Evolutionary conservation across 2,888 invertebrate species (phyloP).

Genomic region (Aquatica leii): DNA sequence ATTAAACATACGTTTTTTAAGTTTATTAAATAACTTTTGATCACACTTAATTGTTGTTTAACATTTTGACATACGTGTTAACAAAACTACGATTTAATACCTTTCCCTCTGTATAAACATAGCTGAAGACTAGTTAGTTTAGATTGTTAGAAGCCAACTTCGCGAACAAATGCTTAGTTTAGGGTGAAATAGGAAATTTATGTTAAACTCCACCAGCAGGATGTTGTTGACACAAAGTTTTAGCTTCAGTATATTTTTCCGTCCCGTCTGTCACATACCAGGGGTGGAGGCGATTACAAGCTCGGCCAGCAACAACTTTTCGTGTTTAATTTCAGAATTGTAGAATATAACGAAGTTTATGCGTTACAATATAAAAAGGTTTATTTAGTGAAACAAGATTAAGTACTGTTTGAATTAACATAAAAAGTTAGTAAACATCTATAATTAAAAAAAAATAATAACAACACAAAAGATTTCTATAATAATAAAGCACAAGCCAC

Average conservation of each 20-base stretch:
- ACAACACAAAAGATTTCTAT: too few species aligned
- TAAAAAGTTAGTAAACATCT: too few species aligned
- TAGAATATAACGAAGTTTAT: slow-evolving; percentile 20
- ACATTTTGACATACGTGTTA: slow-evolving; percentile 24
- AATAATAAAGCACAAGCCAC: too few species aligned
- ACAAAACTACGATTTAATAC: slow-evolving; percentile 34
- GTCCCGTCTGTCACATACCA: slow-evolving; percentile 44
- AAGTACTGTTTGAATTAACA: too few species aligned
- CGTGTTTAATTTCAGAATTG: slow-evolving; percentile 27
- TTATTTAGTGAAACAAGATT: too few species aligned
- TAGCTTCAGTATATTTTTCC: slow-evolving; percentile 48
- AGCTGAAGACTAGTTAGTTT: slow-evolving; percentile 50
- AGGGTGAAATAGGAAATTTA: slow-evolving; percentile 54
- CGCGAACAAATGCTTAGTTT: slow-evolving; percentile 54
- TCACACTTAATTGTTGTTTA: neutral
- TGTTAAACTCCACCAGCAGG: slow-evolving; percentile 51
- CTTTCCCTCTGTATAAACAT: slow-evolving; percentile 42
- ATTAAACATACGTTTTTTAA: too few species aligned
- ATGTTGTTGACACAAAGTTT: slow-evolving; percentile 56
- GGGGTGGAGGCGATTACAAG: slow-evolving; percentile 31
- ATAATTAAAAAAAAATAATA: slow-evolving; percentile 2
- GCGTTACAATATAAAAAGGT: neutral
- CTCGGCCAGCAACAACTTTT: slow-evolving; percentile 30
- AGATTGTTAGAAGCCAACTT: slow-evolving; percentile 51
- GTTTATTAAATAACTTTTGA: too few species aligned